Conservation (phyloP, 2,888 invertebrate species). For the Orgyia antiqua region DNA sequence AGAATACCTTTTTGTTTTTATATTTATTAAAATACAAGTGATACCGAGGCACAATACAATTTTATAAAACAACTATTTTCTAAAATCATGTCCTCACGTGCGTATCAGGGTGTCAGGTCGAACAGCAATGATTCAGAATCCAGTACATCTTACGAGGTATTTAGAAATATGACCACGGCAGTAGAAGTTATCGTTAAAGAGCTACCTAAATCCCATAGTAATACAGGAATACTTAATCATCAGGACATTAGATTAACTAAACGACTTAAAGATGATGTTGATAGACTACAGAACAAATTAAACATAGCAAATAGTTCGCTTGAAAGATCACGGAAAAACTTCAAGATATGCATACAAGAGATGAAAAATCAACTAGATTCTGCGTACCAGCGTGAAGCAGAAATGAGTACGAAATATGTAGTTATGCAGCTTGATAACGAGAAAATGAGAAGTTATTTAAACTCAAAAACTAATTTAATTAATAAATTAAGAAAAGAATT, state of each 20-base stretch:
- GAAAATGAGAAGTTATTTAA: conserved; percentile 47
- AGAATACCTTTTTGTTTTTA: no score
- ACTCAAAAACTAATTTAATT: conserved; percentile 45
- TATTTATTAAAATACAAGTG: no score
- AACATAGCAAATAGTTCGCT: conserved; percentile 33
- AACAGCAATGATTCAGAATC: conserved; percentile 20
- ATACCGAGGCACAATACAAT: no score
- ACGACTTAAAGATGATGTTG: conserved; percentile 34
- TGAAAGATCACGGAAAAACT: conserved; percentile 33
- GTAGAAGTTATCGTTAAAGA: conserved; percentile 61
- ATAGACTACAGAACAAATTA: conserved; percentile 38
- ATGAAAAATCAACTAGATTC: conserved; percentile 49
- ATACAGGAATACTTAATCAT: conserved; percentile 13
- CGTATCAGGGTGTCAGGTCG: no score
- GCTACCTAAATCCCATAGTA: conserved; percentile 34
- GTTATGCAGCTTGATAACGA: conserved; percentile 54
- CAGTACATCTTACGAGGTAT: conserved; percentile 46
- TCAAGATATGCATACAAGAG: conserved; percentile 39
- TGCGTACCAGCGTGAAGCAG: conserved; percentile 41
- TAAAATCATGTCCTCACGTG: no score
- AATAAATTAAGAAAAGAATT: conserved; percentile 51
- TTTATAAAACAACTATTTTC: no score
- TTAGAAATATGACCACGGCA: conserved; percentile 56
- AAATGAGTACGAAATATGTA: conserved; percentile 37
- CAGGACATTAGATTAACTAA: conserved; percentile 13